Percentiles rank a stretch among this genome's conserved stretches.
phyloP scores from a whole-genome alignment of 2,113 vertebrate species.

The Callipepla squamata region DNA sequence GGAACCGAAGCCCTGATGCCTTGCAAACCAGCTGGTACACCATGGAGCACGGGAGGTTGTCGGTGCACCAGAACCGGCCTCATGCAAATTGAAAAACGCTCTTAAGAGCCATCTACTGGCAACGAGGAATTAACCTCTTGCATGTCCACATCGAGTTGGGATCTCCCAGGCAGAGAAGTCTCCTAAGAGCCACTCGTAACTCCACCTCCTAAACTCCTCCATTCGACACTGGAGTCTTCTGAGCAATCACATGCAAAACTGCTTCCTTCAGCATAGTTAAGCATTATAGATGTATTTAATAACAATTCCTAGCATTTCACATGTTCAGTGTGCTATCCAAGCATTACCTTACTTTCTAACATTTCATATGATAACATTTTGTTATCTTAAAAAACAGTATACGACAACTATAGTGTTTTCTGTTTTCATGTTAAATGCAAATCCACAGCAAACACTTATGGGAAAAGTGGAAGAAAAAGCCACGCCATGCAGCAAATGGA shows the following conservation, averaged over 20 bases:
- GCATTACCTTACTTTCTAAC: neutral
- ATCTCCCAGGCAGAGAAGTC: neutral
- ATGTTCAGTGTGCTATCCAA: neutral
- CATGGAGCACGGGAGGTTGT: neutral
- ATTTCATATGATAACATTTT: no score
- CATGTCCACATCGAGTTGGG: neutral
- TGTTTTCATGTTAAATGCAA: neutral
- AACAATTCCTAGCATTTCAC: neutral
- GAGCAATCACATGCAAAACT: neutral
- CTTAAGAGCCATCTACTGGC: constrained; percentile 66
- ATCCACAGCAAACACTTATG: neutral
- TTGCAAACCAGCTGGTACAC: neutral
- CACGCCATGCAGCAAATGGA: neutral
- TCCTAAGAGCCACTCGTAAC: neutral
- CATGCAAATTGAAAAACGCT: accelerated
- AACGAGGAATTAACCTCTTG: constrained; percentile 28
- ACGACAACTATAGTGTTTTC: no score
- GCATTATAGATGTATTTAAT: neutral
- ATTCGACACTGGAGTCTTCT: neutral
- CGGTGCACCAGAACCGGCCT: accelerated
- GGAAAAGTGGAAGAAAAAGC: neutral
- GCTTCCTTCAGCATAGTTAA: neutral
- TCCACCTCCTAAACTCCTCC: neutral
- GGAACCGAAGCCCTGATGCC: neutral
- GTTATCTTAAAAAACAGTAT: no score